These are phyloP conservation scores for Dromas ardeola DNA, from an alignment of 2,113 vertebrate genomes.

Conservation along the genomic window DNA sequence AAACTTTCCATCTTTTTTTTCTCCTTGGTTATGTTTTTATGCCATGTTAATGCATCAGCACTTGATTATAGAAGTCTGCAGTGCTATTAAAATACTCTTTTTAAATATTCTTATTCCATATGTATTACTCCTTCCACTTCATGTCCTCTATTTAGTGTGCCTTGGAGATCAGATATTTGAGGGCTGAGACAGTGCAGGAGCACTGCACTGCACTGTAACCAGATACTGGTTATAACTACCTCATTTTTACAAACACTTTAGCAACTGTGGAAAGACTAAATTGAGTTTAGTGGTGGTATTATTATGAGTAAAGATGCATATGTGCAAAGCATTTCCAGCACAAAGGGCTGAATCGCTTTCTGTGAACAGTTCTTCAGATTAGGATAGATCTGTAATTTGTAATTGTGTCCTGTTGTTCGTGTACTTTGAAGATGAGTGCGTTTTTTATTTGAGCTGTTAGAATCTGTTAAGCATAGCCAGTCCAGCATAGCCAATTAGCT, in stretches of 20 bases:
- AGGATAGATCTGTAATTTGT: background rate
- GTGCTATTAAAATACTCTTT: background rate
- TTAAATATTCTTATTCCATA: background rate
- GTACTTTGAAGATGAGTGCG: background rate
- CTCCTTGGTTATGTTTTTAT: background rate
- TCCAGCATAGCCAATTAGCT: background rate
- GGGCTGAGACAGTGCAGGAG: background rate
- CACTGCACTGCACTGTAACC: background rate
- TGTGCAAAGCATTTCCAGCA: background rate
- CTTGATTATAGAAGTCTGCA: background rate
- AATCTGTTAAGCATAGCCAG: background rate
- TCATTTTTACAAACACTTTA: background rate
- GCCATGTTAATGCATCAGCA: background rate
- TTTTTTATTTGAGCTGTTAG: background rate
- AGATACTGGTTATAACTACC: background rate
- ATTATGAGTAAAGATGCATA: background rate
- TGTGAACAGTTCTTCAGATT: background rate
- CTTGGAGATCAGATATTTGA: background rate
- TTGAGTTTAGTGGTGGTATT: background rate
- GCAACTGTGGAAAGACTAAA: background rate
- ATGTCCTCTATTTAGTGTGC: background rate
- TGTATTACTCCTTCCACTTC: background rate
- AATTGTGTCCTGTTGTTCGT: background rate
- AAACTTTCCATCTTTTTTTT: background rate
- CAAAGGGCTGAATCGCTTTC: background rate